Conservation (phyloP, 2,888 invertebrate species). For the Drosophila nigritarsus region DNA sequence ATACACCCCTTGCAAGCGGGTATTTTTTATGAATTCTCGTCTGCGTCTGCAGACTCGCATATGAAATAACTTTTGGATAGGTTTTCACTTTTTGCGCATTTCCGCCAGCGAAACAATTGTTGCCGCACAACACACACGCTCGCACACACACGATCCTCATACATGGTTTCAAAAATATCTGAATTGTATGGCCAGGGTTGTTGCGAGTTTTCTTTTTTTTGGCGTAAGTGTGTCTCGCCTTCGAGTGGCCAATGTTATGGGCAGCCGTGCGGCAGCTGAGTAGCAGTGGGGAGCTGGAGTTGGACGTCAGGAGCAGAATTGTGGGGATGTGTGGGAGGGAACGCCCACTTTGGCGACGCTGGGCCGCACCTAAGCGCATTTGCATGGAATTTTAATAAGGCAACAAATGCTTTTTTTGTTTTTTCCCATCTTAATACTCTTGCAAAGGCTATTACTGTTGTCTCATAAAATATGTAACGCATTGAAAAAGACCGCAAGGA, state of each 20-base stretch:
- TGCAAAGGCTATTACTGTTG: constrained; percentile 5
- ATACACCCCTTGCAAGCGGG: neutral
- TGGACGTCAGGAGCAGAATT: neutral
- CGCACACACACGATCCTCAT: constrained; percentile 14
- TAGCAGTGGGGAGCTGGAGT: neutral
- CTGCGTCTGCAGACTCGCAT: constrained; percentile 53
- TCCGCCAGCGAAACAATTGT: constrained; percentile 68
- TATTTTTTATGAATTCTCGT: constrained; percentile 41
- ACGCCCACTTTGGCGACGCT: constrained; percentile 44
- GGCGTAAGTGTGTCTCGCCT: constrained; percentile 46
- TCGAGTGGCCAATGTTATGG: constrained; percentile 50
- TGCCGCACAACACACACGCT: constrained; percentile 54
- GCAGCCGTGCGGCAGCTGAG: constrained; percentile 14
- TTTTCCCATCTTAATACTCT: constrained; percentile 17
- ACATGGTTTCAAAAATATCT: constrained; percentile 42
- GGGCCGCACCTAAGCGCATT: constrained; percentile 74
- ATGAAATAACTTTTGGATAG: constrained; percentile 76
- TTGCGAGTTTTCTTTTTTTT: constrained; percentile 35
- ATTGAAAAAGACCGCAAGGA: neutral
- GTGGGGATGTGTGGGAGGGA: neutral
- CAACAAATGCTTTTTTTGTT: constrained; percentile 33
- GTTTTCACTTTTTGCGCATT: constrained; percentile 64
- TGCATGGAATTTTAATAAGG: constrained; percentile 79
- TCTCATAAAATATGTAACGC: constrained; percentile 7
- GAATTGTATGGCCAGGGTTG: constrained; percentile 50